phyloP scores from a whole-genome alignment of 2,797 vertebrate species.

The Morelia viridis region DNA sequence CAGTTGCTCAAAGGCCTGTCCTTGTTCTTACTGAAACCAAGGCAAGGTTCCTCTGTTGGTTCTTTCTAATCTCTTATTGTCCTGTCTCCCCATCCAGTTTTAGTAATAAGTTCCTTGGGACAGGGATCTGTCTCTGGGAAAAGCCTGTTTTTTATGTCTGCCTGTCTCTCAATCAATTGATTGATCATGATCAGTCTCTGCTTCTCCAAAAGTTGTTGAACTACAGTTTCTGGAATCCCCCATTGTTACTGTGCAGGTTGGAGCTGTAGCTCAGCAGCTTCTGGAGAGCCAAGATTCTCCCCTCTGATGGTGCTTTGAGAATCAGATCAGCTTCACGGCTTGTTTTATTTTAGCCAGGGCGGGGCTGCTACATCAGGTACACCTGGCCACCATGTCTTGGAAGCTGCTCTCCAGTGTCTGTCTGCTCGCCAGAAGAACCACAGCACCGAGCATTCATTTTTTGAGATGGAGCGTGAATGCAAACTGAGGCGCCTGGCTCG shows the following conservation, averaged over 20 bases:
- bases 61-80: not conserved
- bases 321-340: conserved; percentile 47
- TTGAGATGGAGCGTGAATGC: conserved; percentile 80
- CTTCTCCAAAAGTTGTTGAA: not conserved
- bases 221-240: not conserved
- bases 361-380: conserved; percentile 74
- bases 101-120: not conserved
- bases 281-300: not conserved
- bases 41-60: not conserved
- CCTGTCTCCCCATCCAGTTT: not conserved
- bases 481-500: conserved; percentile 74
- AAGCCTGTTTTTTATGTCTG: not conserved
- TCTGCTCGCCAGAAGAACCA: conserved; percentile 81
- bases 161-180: not conserved
- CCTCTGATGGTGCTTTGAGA: not conserved
- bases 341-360: not conserved
- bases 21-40: not conserved
- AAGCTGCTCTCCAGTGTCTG: conserved; percentile 80
- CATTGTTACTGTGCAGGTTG: not conserved
- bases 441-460: conserved; percentile 77
- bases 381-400: conserved; percentile 81
- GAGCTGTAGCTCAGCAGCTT: not conserved
- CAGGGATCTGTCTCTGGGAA: not conserved
- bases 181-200: not conserved
- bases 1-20: not conserved